Base-by-base conservation (phyloP, 2,113 vertebrate species). In the Antechinus flavipes region DNA sequence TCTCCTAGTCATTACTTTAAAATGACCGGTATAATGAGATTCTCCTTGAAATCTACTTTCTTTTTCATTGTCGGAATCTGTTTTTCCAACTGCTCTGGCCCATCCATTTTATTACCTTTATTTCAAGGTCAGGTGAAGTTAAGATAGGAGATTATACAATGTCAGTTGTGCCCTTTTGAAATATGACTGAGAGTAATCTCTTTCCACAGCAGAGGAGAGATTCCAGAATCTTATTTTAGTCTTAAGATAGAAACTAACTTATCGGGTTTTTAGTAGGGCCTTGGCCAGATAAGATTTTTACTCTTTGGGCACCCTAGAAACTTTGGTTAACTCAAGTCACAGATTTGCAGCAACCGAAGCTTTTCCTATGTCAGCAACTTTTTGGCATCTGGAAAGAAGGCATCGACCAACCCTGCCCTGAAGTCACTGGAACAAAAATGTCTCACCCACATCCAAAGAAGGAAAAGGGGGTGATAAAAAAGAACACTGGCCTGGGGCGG, bases 111-210 rank as follows among this genome's bases (percentile, higher is more conserved):
- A 93, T 90, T 93, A 94, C 95, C 2, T 56, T 56, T 96, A 94
- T 91, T 95, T 96, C 97, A 97, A 98, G 97, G 97, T 98, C 97
- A 98, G 96, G 93, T 93, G 92, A 94, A 97, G 97, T 97, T 97
- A 98, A 98, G 97, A 97, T 97, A 93, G 68, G 97, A 97, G 97
- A 98, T 98, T 98, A 98, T 42, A 97, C 96, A 90, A 94, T 97
- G 97, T 97, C 97, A 97, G 97, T 91, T 47, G 84, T 93, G 96
- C 94, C 96, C 97, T 97, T 97, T 96, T 97, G 97, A 98, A 97
- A 98, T 98, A 96, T 95, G 96, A 98, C 97, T 97, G 96, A 96
- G 96, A 96, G 97, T 98, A 98, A 98, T 97, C 97, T 97, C 97
- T 97, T 97, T 98, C 97, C 96, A 97, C 97, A 95, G 97, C 96